Evolutionary conservation across 1,140 invertebrate genomes (phyloP), one percentile per base, ranked within the genome.

Genomic region (Calephelis nemesis): DNA sequence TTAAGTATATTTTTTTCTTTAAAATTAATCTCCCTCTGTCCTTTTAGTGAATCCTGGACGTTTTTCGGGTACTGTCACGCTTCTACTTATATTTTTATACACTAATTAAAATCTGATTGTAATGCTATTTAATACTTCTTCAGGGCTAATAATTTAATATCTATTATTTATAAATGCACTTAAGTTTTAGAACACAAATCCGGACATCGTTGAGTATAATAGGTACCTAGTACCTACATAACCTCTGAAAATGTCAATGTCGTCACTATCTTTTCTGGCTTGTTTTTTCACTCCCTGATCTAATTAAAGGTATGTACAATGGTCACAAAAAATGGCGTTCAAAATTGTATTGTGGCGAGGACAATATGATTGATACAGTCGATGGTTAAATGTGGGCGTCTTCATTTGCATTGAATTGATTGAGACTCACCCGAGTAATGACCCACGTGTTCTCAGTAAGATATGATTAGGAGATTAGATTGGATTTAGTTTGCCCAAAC

Each of bases 351-450:
- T 58, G 52, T 58, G 54, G 71, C 74, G 71, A 72, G 76, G 74
- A 84, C 83, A 85, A 83, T 82, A 74, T 87, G 86, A 88, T 88
- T 83, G 85, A 88, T 89, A 78, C 82, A 73, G 71, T 81, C 52
- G 50, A 58, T 76, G 74, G 67, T 54, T 42, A 9, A 60, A 47
- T 48, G 75, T 88, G 80, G 87, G 85, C 78, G 85, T 76, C 58
- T 68, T 72, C 72, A 89, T 91, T 91, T 88, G 84, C 88, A 91
- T 91, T 91, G 87, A 91, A 91, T 91, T 73, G 85, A 74, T 81
- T 75, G 71, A 69, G 74, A 75, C 72, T 72, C 78, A 81, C 84
- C 78, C 74, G 72, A 83, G 81, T 80, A 82, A 78, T 81, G 70
- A 69, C 79, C 77, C 82, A 83, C 75, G 81, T 84, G 75, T 72